Percentiles rank a stretch among this genome's conserved stretches.
Conservation (phyloP, 1,140 invertebrate genomes). For the Drosophila subobscura region DNA sequence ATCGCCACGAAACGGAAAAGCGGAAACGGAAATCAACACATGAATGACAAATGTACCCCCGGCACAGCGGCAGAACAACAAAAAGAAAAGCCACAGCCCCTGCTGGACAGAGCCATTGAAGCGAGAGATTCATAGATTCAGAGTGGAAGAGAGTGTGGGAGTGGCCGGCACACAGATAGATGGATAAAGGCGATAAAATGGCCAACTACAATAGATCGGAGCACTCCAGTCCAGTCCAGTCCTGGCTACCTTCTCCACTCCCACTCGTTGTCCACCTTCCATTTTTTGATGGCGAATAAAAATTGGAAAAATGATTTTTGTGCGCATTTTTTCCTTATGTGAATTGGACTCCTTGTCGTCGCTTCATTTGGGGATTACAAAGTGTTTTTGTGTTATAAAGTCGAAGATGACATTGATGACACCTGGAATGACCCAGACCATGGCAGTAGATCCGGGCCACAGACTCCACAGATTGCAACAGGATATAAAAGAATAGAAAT, state of each 20-base stretch:
- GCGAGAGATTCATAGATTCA: constrained; percentile 39
- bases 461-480: neutral
- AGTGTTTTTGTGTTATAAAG: constrained; percentile 82
- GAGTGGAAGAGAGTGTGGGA: constrained; percentile 36
- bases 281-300: constrained; percentile 1
- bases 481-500: too few relatives aligned
- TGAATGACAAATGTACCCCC: constrained; percentile 80
- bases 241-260: constrained; percentile 2
- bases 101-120: constrained; percentile 42
- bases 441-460: neutral
- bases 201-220: constrained; percentile 70
- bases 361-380: constrained; percentile 82
- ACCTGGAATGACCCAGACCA: constrained; percentile 65
- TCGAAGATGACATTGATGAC: constrained; percentile 81
- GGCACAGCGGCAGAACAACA: neutral
- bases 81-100: neutral
- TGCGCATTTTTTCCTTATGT: neutral
- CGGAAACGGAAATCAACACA: constrained; percentile 83
- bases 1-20: constrained; percentile 7
- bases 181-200: constrained; percentile 68
- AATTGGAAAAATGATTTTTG: constrained; percentile 41
- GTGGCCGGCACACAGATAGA: neutral
- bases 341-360: constrained; percentile 38
- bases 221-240: constrained; percentile 7
- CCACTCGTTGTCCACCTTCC: neutral